Evolutionary conservation across 2,888 invertebrate species (phyloP).

Genomic region (Anoplius nigerrimus): DNA sequence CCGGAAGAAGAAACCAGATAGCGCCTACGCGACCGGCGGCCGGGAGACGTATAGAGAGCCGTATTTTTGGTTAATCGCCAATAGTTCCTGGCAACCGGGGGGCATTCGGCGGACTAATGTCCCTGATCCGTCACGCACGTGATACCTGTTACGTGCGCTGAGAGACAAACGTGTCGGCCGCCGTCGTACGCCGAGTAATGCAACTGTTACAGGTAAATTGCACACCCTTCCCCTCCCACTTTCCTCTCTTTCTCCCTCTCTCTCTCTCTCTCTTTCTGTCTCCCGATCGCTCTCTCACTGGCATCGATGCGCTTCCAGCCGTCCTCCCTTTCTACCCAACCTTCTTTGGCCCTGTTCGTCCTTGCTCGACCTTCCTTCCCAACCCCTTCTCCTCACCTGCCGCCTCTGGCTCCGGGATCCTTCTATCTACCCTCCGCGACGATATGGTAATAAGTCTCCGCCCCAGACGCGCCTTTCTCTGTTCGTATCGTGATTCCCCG

Average conservation of each 20-base stretch:
- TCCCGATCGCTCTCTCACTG: no score
- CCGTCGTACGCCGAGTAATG: not conserved
- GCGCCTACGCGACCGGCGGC: slow-evolving; percentile 15
- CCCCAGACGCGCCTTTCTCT: no score
- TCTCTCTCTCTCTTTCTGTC: not conserved
- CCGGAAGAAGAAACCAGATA: slow-evolving; percentile 3
- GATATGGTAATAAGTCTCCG: no score
- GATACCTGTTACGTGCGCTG: slow-evolving; percentile 33
- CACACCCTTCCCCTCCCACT: not conserved
- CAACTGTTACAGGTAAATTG: not conserved
- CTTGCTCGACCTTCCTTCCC: no score
- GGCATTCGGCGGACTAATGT: slow-evolving; percentile 34
- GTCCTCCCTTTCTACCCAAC: no score
- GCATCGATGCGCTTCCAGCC: no score
- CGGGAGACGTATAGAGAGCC: slow-evolving; percentile 37
- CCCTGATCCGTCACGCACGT: slow-evolving; percentile 41
- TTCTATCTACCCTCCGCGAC: no score
- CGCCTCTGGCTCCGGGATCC: no score
- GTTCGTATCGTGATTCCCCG: no score
- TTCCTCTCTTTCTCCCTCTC: not conserved
- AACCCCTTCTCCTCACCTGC: no score
- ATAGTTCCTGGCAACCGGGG: slow-evolving; percentile 42
- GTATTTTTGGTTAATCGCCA: slow-evolving; percentile 55
- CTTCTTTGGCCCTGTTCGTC: no score
- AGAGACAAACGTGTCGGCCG: slow-evolving; percentile 1